Conservation (phyloP, 2,113 vertebrate species). For the Apteryx mantelli region DNA sequence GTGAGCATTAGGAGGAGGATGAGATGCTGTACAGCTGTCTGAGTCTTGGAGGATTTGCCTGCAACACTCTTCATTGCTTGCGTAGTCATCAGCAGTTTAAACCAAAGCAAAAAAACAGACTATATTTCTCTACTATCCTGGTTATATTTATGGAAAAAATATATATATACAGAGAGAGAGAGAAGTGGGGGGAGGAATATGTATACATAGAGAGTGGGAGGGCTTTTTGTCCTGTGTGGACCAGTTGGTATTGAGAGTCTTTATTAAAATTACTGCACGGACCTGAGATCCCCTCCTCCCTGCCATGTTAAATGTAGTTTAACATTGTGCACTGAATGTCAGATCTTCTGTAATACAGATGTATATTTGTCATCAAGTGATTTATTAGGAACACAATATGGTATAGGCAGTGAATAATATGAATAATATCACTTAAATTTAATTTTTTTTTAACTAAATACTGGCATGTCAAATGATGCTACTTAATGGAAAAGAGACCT, state of each 20-base stretch:
- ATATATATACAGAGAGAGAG: not conserved
- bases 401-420: not conserved
- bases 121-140: not conserved
- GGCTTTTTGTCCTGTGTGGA: rapidly evolving
- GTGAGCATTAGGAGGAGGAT: not conserved
- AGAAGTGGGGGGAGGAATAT: not conserved
- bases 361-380: not conserved
- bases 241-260: not conserved
- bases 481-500: too few relatives aligned
- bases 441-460: not conserved
- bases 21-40: not conserved
- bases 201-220: not conserved
- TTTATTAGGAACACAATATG: not conserved
- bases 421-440: not conserved
- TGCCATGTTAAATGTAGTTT: not conserved
- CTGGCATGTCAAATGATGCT: not conserved
- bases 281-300: not conserved
- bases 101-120: not conserved
- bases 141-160: not conserved
- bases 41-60: not conserved
- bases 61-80: not conserved
- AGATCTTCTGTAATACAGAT: not conserved
- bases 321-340: not conserved
- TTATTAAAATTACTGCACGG: not conserved
- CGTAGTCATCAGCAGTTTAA: not conserved